phyloP scores from a whole-genome alignment of 2,797 vertebrate species.

The Halcyon badia region DNA sequence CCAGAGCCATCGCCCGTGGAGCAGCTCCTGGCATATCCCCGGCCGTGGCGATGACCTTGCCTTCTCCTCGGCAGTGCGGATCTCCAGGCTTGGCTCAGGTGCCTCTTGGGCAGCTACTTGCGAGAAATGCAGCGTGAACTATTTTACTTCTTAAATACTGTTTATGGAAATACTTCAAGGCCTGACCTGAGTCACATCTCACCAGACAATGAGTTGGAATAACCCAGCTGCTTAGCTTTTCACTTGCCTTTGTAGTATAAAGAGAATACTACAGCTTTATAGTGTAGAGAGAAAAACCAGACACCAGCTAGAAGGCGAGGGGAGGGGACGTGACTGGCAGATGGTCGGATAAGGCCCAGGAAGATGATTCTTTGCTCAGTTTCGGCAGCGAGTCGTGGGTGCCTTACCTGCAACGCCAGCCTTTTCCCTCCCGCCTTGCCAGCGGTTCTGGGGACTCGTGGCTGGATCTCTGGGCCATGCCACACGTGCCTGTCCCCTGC shows the following conservation, averaged over 20 bases:
- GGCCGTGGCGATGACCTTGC: not conserved
- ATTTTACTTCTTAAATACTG: not conserved
- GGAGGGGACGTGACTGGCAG: not conserved
- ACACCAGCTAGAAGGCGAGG: not conserved
- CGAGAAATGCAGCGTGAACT: not conserved
- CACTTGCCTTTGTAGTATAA: not conserved
- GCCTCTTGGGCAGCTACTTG: not conserved
- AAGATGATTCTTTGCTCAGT: not conserved
- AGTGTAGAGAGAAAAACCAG: not conserved
- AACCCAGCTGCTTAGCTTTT: not conserved
- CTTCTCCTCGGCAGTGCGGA: rapidly evolving
- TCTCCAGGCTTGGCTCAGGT: not conserved
- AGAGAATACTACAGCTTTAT: not conserved
- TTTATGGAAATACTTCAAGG: not conserved
- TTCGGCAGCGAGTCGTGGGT: not conserved
- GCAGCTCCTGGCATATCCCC: not conserved
- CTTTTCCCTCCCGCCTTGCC: not conserved
- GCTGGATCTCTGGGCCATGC: not conserved
- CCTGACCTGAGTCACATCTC: not conserved
- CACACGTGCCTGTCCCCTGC: not conserved
- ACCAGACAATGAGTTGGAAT: not conserved
- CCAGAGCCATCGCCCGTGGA: not conserved
- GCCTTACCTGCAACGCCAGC: rapidly evolving
- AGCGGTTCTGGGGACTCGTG: not conserved
- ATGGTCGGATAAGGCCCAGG: not conserved